Evolutionary conservation across 2,888 invertebrate species (phyloP).

Genomic region (Arge pagana): DNA sequence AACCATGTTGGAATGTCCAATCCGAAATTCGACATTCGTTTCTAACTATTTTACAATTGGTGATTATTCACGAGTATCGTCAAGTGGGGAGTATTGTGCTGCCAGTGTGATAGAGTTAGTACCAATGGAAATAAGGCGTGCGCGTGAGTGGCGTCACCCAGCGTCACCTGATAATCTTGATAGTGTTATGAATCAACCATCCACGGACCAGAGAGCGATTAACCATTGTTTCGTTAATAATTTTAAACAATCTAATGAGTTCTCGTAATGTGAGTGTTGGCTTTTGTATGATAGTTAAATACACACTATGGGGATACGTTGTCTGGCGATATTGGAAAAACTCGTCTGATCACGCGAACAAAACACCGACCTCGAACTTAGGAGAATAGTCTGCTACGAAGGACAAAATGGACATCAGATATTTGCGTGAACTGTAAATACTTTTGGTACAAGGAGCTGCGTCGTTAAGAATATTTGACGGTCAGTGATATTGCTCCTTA

Average conservation of each 20-base stretch:
- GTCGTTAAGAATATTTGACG: too few relatives aligned
- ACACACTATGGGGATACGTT: constrained; percentile 42
- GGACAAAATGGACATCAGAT: constrained; percentile 17
- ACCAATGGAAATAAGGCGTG: background rate
- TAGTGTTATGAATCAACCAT: background rate
- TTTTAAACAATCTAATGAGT: constrained; percentile 13
- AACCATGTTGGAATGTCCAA: too few relatives aligned
- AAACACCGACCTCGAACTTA: background rate
- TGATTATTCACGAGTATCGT: too few relatives aligned
- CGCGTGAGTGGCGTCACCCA: constrained; percentile 9
- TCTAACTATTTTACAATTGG: too few relatives aligned
- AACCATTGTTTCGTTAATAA: too few relatives aligned
- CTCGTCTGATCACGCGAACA: background rate
- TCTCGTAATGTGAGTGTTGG: constrained; percentile 40
- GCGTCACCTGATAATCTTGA: constrained; percentile 20
- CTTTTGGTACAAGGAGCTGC: background rate
- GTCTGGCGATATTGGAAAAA: constrained; percentile 37
- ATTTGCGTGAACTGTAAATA: constrained; percentile 2
- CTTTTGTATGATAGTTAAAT: constrained; percentile 45
- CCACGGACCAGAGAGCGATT: background rate
- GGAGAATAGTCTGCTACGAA: constrained; percentile 11
- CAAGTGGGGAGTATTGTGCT: too few relatives aligned
- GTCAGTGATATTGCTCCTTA: too few relatives aligned
- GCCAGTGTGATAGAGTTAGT: background rate
- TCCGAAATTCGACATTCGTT: too few relatives aligned